Percentiles rank a stretch among this genome's conserved stretches.
Conservation (phyloP, 2,113 vertebrate genomes). For the Onychostruthus taczanowskii region DNA sequence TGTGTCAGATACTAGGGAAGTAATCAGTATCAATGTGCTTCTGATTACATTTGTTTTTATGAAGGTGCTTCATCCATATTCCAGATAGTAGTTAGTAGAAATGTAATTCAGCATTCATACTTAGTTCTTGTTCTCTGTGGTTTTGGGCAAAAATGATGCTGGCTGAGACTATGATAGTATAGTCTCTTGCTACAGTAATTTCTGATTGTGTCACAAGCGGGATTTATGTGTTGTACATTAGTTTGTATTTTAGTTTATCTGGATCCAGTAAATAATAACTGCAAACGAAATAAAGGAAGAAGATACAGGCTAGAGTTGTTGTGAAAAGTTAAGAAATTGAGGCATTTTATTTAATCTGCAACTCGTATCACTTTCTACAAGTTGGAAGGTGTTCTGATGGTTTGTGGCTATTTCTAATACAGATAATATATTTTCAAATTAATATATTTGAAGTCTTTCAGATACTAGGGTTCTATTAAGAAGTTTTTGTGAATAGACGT, state of each 20-base stretch:
- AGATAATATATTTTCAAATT: slow-evolving; percentile 4
- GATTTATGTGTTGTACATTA: not conserved
- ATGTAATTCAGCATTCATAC: not conserved
- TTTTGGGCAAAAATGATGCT: not conserved
- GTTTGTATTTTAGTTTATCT: not conserved
- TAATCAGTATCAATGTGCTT: not conserved
- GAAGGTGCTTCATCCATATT: not conserved
- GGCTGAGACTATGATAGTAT: not conserved
- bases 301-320: not conserved
- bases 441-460: not conserved
- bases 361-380: not conserved
- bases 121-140: not conserved
- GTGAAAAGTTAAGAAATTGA: not conserved
- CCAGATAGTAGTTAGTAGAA: not conserved
- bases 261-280: not conserved
- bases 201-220: not conserved
- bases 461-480: not conserved
- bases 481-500: not conserved
- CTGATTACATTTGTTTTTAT: not conserved
- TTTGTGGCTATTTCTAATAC: not conserved
- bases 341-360: not conserved
- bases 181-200: not conserved
- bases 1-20: not conserved
- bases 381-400: not conserved
- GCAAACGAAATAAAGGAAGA: not conserved